phyloP scores from a whole-genome alignment of 2,888 invertebrate species.

The Cheilosia impressa region DNA sequence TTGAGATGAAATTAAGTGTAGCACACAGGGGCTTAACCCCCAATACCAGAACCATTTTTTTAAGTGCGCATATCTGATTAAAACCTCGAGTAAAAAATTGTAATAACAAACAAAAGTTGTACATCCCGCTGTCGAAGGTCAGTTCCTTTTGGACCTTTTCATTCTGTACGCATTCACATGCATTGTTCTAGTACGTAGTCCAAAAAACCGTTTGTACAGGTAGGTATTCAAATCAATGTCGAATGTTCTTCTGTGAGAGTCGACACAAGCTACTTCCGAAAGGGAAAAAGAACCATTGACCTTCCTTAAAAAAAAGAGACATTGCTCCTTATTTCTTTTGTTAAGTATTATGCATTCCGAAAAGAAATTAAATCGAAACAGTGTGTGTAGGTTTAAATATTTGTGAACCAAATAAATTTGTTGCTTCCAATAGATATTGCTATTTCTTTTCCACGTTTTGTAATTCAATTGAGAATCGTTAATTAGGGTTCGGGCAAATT shows the following conservation, averaged over 20 bases:
- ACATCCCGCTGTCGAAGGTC: too few species aligned
- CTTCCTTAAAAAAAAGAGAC: slow-evolving; percentile 12
- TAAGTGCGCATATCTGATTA: too few species aligned
- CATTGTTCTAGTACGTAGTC: background rate
- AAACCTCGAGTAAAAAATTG: too few species aligned
- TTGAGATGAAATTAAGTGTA: too few species aligned
- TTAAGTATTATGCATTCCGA: slow-evolving; percentile 25
- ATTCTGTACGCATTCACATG: too few species aligned
- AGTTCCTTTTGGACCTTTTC: too few species aligned
- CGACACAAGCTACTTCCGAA: background rate
- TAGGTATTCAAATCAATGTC: slow-evolving; percentile 8
- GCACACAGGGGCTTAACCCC: too few species aligned
- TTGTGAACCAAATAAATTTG: slow-evolving; percentile 42
- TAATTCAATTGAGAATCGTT: slow-evolving; percentile 76
- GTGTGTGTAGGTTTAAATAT: slow-evolving; percentile 43
- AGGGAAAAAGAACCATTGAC: slow-evolving; percentile 26
- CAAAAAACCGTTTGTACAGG: background rate
- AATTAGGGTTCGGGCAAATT: slow-evolving; percentile 76
- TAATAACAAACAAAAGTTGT: too few species aligned
- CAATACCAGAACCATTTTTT: too few species aligned
- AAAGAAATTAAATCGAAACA: background rate
- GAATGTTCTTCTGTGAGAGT: background rate
- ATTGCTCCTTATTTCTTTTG: background rate
- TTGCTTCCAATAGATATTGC: slow-evolving; percentile 33
- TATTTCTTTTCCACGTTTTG: slow-evolving; percentile 15